Base-by-base conservation (phyloP, 1,140 invertebrate species). In the Magallana angulata region DNA sequence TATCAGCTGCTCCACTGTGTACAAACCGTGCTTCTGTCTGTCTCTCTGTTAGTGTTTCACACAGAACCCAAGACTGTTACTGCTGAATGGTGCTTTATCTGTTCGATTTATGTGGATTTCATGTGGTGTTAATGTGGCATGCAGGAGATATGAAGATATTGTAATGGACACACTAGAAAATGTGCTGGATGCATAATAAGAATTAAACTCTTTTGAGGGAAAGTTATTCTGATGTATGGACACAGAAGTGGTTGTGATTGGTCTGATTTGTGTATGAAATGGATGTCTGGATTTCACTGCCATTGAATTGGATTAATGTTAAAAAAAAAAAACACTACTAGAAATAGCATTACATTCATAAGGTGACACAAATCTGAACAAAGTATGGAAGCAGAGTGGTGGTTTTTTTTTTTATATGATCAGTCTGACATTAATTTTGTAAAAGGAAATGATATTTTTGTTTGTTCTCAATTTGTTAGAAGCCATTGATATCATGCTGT, bases 171-270 rank as follows among this genome's bases (percentile, higher is more conserved):
- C 60, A 62, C 60, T 30, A 30, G 68, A 76, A n/a, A 76, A 36
- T 30, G 14, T 76, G 68, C 68, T 48, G 24, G 68, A 76, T 76
- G 68, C 68, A 76, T 76, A 76, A 76, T 76, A 76, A 18, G 18
- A 24, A 24, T n/a, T 71, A 71, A 71, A 71, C 30, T 24, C 30
- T n/a, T 7, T 62, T 11, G 60, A 16, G 14, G 11, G 60, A 30
- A 18, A 48, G 36, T 30, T 12, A 9, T 76, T 30, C 24, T 1
- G 7, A 76, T 24, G 48, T 24, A 24, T 76, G 18, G 11, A 76
- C 64, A 76, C 68, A 76, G 68, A 24, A 18, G 18, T 8, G 64
- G 24, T 76, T 76, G 68, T 76, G 68, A 76, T 68, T 68, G 18
- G n/a, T 62, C n/a, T 62, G 60, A 16, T 12, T 36, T 76, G 8